Evolutionary conservation across 2,797 vertebrate species (phyloP), one percentile per base, ranked within the genome.

Genomic region (Anolis apletophallus): DNA sequence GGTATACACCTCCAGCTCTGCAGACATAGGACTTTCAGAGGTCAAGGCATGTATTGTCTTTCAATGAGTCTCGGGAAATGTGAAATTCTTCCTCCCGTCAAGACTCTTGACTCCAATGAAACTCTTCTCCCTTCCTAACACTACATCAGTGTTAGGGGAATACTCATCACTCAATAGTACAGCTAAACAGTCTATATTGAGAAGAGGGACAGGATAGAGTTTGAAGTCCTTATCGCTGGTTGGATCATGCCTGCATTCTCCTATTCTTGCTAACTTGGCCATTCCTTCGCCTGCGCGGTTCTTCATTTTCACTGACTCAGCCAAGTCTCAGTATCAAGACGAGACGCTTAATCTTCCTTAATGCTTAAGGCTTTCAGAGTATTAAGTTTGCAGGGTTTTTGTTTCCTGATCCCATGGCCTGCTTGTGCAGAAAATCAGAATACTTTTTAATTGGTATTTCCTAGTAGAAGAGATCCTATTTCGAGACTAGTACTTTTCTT

Each of bases 401-500:
- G 0, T 0, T 6, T 81, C 13, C 79, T 87, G 77, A 84, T 77
- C 82, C 78, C 13, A 1, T 10, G 80, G 57, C 26, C 23, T 32
- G n/a, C 86, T 82, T 68, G 59, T 0, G 67, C 32, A 61, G 71
- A 16, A 12, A 46, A 81, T 54, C 1, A 76, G 64, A 77, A 71
- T 17, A 19, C n/a, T 40, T 9, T 71, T 92, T 90, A 86, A 86
- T 17, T 87, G 46, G 59, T 74, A 89, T n/a, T 77, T 87, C 36
- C 84, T 61, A 80, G 34, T 8, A 0, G 82, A 87, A 85, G 32
- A 8, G 29, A 7, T 85, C 40, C 2, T n/a, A 57, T 32, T 59
- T 54, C 73, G 72, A 3, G 2, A 1, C 0, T 0, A 5, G 10
- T 23, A 68, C 81, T 84, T 21, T 1, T 88, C 26, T 59, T 26